Conservation (phyloP, 2,113 vertebrate species). For the Oryzias celebensis region DNA sequence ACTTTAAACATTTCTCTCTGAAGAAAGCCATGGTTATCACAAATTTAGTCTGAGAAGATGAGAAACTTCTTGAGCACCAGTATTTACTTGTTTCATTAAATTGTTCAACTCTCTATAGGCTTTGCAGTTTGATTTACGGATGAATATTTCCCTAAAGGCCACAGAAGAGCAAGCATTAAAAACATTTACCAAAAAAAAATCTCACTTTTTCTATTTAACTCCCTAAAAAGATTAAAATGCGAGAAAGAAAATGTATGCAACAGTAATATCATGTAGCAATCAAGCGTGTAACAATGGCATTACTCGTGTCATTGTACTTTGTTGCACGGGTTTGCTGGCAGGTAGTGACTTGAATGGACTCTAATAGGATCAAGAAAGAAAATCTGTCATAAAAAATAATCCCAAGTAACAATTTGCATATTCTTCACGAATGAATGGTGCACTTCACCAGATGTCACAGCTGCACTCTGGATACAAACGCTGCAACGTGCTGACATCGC, state of each 20-base stretch:
- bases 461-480: conserved; percentile 55
- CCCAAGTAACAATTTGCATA: conserved; percentile 68
- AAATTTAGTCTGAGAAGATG: conserved; percentile 27
- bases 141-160: conserved; percentile 19
- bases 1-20: conserved; percentile 31
- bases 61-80: conserved; percentile 17
- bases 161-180: conserved; percentile 9
- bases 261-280: conserved; percentile 22
- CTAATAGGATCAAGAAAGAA: conserved; percentile 68
- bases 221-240: too few species aligned
- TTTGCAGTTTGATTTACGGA: conserved; percentile 13
- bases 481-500: conserved; percentile 30
- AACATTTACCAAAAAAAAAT: neutral
- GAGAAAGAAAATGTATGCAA: conserved; percentile 12
- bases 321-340: conserved; percentile 51
- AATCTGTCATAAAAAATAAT: conserved; percentile 72
- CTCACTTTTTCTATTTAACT: neutral
- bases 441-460: conserved; percentile 67
- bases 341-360: conserved; percentile 47
- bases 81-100: conserved; percentile 2
- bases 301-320: conserved; percentile 54
- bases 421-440: conserved; percentile 69
- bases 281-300: conserved; percentile 58
- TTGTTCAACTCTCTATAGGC: conserved; percentile 26
- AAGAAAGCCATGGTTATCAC: conserved; percentile 18